phyloP scores from a whole-genome alignment of 2,888 invertebrate species.

The Drosophila neoperkinsi region DNA sequence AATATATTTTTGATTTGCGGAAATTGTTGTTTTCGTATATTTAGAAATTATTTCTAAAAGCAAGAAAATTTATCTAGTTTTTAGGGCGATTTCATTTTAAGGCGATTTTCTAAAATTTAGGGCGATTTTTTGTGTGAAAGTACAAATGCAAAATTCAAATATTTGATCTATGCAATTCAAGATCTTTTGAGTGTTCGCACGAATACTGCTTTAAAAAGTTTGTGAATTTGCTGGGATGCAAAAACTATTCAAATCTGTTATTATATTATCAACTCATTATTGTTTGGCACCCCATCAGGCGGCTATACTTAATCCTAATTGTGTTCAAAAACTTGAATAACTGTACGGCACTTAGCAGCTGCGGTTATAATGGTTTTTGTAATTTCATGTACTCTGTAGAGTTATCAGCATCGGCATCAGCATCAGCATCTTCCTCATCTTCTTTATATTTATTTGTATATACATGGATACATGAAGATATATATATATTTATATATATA shows the following conservation, averaged over 20 bases:
- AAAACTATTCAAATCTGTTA: neutral
- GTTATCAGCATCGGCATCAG: conserved; percentile 3
- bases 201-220: neutral
- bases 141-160: neutral
- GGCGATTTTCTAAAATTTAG: neutral
- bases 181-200: neutral
- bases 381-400: conserved; percentile 13
- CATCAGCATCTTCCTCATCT: neutral
- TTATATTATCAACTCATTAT: neutral
- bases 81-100: neutral
- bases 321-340: neutral
- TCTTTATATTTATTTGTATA: neutral
- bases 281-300: neutral
- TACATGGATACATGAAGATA: neutral
- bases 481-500: neutral
- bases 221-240: neutral
- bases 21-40: neutral
- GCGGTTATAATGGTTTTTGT: neutral
- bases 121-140: accelerated
- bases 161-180: neutral
- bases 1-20: neutral
- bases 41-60: neutral
- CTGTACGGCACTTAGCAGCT: neutral
- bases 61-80: neutral
- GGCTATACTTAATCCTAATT: neutral